Percentiles rank a stretch among this genome's conserved stretches.
Conservation (phyloP, 2,888 invertebrate species). For the Molanna angustata region DNA sequence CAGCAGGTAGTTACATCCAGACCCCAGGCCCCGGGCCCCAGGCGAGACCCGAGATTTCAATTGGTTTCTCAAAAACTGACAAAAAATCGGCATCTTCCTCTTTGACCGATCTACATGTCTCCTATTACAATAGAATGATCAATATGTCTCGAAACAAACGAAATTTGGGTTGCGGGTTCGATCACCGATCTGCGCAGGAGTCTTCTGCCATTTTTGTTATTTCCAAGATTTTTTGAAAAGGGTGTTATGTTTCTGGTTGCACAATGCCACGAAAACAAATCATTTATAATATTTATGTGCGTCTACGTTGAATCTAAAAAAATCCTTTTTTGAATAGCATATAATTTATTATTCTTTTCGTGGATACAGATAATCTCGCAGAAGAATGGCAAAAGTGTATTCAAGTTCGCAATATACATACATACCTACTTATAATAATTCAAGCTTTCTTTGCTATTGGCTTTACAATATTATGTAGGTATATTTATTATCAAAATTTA, state of each 20-base stretch:
- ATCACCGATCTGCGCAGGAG: slow-evolving; percentile 14
- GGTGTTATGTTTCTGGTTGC: slow-evolving; percentile 28
- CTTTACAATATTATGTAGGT: too few relatives aligned
- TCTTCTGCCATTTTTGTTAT: slow-evolving; percentile 12
- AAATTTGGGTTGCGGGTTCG: slow-evolving; percentile 20
- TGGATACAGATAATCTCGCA: too few relatives aligned
- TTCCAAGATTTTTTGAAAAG: slow-evolving; percentile 14
- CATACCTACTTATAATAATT: too few relatives aligned
- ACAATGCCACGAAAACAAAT: slow-evolving; percentile 29
- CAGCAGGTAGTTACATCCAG: slow-evolving; percentile 25
- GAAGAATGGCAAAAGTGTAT: too few relatives aligned
- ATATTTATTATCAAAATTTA: too few relatives aligned
- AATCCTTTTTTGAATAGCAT: not conserved
- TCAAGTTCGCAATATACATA: too few relatives aligned
- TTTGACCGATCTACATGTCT: slow-evolving; percentile 31
- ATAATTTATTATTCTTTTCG: too few relatives aligned
- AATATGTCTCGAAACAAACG: slow-evolving; percentile 29
- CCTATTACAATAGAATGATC: slow-evolving; percentile 30
- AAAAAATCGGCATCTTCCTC: slow-evolving; percentile 31
- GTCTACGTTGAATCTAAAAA: too few relatives aligned
- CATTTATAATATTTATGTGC: slow-evolving; percentile 17
- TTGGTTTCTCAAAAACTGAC: slow-evolving; percentile 11
- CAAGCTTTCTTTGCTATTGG: too few relatives aligned
- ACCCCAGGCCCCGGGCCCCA: slow-evolving; percentile 4
- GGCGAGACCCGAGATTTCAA: slow-evolving; percentile 21